Evolutionary conservation across 2,888 invertebrate species (phyloP).

Genomic region (Megamerina dolium): DNA sequence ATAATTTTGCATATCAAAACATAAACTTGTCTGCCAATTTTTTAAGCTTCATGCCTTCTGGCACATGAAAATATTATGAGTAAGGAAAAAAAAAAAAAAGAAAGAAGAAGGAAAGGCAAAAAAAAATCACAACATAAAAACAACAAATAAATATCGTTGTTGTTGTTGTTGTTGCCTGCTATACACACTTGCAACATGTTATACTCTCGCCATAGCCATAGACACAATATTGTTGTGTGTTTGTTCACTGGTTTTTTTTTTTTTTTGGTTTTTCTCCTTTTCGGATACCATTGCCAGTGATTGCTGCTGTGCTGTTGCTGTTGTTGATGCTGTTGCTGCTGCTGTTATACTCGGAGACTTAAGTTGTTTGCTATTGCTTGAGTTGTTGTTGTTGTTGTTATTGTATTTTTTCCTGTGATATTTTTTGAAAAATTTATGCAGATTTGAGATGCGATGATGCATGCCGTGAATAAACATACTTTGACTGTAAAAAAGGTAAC

Average conservation of each 20-base stretch:
- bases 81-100: too few species aligned
- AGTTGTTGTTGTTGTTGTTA: slow-evolving; percentile 8
- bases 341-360: slow-evolving; percentile 9
- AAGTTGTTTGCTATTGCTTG: slow-evolving; percentile 4
- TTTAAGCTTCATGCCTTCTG: slow-evolving; percentile 24
- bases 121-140: too few species aligned
- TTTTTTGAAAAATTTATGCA: slow-evolving; percentile 25
- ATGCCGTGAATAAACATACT: slow-evolving; percentile 28
- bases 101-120: too few species aligned
- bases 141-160: too few species aligned
- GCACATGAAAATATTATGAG: too few species aligned
- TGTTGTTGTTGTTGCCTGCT: slow-evolving; percentile 2
- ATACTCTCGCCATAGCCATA: too few species aligned
- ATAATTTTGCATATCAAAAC: slow-evolving; percentile 26
- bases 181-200: neutral
- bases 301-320: too few species aligned
- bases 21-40: slow-evolving; percentile 21
- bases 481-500: too few species aligned
- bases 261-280: too few species aligned
- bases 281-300: too few species aligned
- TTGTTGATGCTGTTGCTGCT: slow-evolving; percentile 1
- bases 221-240: too few species aligned
- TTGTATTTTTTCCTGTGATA: slow-evolving; percentile 5
- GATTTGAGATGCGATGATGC: slow-evolving; percentile 28
- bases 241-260: neutral